These are phyloP conservation scores for Teleiodes luculella DNA, from an alignment of 2,888 invertebrate species.

Conservation along the genomic window DNA sequence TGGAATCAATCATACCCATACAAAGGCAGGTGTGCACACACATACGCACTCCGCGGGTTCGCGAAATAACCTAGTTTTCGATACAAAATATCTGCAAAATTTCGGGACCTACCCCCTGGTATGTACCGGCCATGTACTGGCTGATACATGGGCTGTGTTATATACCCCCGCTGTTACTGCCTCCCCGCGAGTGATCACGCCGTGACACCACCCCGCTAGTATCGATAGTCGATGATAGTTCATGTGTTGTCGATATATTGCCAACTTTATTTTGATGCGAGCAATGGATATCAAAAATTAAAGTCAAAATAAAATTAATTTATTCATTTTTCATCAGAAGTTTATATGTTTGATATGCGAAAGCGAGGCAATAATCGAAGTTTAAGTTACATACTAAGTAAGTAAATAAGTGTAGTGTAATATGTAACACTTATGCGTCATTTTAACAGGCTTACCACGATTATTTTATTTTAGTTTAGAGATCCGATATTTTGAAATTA, in stretches of 20 bases:
- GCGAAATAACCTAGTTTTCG: conserved; percentile 75
- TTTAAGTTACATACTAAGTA: too few species aligned
- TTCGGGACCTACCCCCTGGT: conserved; percentile 56
- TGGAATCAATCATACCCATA: conserved; percentile 30
- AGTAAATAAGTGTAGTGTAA: too few species aligned
- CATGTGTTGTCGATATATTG: conserved; percentile 4
- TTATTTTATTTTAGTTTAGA: too few species aligned
- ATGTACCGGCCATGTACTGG: conserved; percentile 56
- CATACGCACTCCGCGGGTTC: conserved; percentile 31
- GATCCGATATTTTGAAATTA: too few species aligned
- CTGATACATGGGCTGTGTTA: conserved; percentile 72
- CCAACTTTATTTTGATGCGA: not conserved
- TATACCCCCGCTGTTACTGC: conserved; percentile 57
- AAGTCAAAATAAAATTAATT: too few species aligned
- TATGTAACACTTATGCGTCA: too few species aligned
- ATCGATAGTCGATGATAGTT: conserved; percentile 47
- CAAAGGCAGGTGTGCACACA: conserved; percentile 35
- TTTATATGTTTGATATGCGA: too few species aligned
- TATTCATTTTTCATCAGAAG: too few species aligned
- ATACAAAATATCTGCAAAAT: conserved; percentile 77
- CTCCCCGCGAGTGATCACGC: conserved; percentile 65
- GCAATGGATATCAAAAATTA: not conserved
- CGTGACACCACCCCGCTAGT: conserved; percentile 39
- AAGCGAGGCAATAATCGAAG: too few species aligned
- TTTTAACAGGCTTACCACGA: too few species aligned